A percentile compares a stretch with the other conserved stretches of the same genome.
These are phyloP conservation scores for Laticauda colubrina DNA, from an alignment of 2,113 vertebrate genomes.

Conservation along the genomic window DNA sequence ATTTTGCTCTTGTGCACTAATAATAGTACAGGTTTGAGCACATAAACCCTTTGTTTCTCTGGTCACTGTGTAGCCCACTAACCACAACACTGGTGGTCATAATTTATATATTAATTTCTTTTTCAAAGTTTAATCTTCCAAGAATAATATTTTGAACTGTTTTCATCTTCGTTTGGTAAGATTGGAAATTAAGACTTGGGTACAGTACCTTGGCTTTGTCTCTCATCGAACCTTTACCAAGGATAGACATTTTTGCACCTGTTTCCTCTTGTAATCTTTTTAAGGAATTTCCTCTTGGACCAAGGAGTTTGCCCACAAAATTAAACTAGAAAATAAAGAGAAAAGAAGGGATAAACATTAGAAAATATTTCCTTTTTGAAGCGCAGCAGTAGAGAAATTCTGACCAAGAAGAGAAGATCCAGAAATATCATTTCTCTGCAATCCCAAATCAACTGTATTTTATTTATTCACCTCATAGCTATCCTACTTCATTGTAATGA, in stretches of 20 bases:
- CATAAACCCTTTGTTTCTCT: background rate
- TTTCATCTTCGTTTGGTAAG: background rate
- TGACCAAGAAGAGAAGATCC: background rate
- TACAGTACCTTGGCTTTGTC: constrained; percentile 93
- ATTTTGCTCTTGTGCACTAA: background rate
- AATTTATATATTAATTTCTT: background rate
- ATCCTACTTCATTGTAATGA: background rate
- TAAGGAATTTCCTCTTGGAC: constrained; percentile 98
- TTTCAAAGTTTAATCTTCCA: background rate
- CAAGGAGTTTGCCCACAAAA: constrained; percentile 98
- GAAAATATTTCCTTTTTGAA: constrained; percentile 5
- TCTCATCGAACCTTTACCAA: constrained; percentile 98
- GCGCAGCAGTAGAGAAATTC: background rate
- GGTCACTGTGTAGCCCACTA: background rate
- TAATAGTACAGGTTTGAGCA: background rate
- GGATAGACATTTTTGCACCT: constrained; percentile 99
- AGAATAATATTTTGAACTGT: background rate
- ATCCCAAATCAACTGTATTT: background rate
- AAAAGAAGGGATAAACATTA: constrained; percentile 30
- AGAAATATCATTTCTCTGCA: background rate
- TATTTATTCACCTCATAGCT: background rate
- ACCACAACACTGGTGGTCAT: background rate
- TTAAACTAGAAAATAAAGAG: constrained; percentile 85
- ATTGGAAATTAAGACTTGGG: constrained; percentile 34
- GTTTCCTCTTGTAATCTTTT: constrained; percentile 99